These are phyloP conservation scores for Electrophaes corylata DNA, from an alignment of 2,888 invertebrate genomes.

Conservation along the genomic window DNA sequence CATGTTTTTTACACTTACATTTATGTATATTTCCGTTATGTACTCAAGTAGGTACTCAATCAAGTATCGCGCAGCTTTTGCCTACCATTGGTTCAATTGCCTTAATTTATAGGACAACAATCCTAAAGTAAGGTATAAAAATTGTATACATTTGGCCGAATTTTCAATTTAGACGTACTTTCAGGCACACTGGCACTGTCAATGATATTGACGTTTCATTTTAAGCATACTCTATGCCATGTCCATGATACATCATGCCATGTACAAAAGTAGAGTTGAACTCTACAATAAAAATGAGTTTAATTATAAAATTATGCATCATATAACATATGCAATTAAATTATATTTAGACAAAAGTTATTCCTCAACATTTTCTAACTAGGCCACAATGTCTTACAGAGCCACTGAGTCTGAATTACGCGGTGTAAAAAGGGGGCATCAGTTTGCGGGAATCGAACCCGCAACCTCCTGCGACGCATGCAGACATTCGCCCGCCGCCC, in stretches of 20 bases:
- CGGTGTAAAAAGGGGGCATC: too few species aligned
- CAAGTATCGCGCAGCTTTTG: not conserved
- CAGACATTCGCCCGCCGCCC: too few species aligned
- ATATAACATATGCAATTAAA: too few species aligned
- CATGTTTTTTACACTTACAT: not conserved
- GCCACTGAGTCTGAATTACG: too few species aligned
- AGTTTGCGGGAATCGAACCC: too few species aligned
- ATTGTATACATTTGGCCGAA: not conserved
- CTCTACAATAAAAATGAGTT: not conserved
- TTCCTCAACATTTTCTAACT: not conserved
- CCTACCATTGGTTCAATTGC: not conserved
- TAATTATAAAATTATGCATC: not conserved
- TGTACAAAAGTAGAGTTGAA: not conserved
- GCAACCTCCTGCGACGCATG: too few species aligned
- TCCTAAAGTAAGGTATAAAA: not conserved
- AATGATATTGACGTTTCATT: slow-evolving; percentile 5
- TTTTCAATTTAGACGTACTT: not conserved
- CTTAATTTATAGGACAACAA: not conserved
- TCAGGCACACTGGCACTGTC: not conserved
- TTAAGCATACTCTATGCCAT: not conserved
- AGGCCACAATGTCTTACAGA: too few species aligned
- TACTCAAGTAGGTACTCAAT: too few species aligned
- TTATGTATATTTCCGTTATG: too few species aligned
- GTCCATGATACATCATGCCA: slow-evolving; percentile 2
- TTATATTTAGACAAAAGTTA: too few species aligned